Base-by-base conservation (phyloP, 2,113 vertebrate species). In the Proterorhinus semilunaris region DNA sequence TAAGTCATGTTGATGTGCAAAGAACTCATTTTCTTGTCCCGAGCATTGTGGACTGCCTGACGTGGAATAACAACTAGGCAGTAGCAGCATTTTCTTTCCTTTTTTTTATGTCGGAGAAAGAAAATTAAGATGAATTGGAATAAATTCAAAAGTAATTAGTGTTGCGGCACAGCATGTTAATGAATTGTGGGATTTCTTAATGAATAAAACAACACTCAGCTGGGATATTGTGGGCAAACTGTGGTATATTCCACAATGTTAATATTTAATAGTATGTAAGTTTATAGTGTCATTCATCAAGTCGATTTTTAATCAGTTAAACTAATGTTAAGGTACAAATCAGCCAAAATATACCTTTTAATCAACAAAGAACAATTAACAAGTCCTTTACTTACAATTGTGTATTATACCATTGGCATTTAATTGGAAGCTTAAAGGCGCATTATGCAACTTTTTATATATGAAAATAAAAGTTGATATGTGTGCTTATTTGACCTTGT, bases 51-150 rank as follows among this genome's bases (percentile, higher is more conserved):
- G 83, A 84, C 81, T 65, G 52, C 75, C 67, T 83, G 67, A 61
- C 66, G 45, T 76, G 57, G 74, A 79, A 75, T 81, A 80, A 88
- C 78, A 76, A 85, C 73, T 15, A 53, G 62, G 74, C 75, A 63
- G 78, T 65, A 68, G 80, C 83, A 5, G 55, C 11, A 8, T 58
- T 36, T 42, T 15, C 67, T 83, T 78, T 81, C 70, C 62, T 51
- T 82, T 78, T 82, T 72, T 58, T 47, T 66, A 73, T 62, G 73
- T 68, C 70, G 70, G 74, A 74, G 55, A 70, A 11, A 49, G 55
- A 46, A 78, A 87, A 86, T 88, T 77, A 87, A 86, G 83, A 82
- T 83, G 78, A 90, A 90, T 89, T 84, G 82, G 74, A 88, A 87
- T 78, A 43, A 85, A 87, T 84, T 54, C 78, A 63, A 86, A 88